Evolutionary conservation across 2,113 vertebrate genomes (phyloP).

Genomic region (Gallinago jamesoni): DNA sequence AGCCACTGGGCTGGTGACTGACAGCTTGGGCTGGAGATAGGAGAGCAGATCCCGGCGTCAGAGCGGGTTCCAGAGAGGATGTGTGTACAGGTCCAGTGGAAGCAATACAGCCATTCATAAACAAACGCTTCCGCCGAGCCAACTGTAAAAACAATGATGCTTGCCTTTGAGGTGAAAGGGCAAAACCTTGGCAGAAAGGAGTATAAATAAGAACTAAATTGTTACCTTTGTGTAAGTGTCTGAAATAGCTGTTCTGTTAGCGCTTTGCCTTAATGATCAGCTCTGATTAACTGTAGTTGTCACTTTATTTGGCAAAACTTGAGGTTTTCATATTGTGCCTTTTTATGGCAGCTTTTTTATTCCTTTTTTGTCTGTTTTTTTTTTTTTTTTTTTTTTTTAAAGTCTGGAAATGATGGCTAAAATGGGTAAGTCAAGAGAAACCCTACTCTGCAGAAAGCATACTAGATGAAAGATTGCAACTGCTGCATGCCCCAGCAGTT

Average conservation of each 20-base stretch:
- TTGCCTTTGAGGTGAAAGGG: conserved; percentile 10
- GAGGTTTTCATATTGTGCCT: not conserved
- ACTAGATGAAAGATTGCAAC: not conserved
- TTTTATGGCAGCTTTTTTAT: not conserved
- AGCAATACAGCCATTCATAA: conserved; percentile 41
- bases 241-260: conserved; percentile 34
- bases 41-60: not conserved
- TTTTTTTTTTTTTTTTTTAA: not conserved
- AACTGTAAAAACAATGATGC: conserved; percentile 67
- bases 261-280: not conserved
- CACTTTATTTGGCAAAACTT: not conserved
- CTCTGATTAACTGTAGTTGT: not conserved
- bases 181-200: conserved; percentile 46
- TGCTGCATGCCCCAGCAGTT: not conserved
- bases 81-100: not conserved
- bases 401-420: not conserved
- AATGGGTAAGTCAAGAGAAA: not conserved
- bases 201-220: conserved; percentile 47
- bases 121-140: conserved; percentile 40
- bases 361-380: not conserved
- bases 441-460: not conserved
- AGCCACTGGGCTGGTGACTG: not conserved
- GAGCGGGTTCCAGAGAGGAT: not conserved
- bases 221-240: conserved; percentile 26
- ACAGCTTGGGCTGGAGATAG: not conserved